Conservation (phyloP, 2,797 vertebrate genomes). For the Peromyscus eremicus region DNA sequence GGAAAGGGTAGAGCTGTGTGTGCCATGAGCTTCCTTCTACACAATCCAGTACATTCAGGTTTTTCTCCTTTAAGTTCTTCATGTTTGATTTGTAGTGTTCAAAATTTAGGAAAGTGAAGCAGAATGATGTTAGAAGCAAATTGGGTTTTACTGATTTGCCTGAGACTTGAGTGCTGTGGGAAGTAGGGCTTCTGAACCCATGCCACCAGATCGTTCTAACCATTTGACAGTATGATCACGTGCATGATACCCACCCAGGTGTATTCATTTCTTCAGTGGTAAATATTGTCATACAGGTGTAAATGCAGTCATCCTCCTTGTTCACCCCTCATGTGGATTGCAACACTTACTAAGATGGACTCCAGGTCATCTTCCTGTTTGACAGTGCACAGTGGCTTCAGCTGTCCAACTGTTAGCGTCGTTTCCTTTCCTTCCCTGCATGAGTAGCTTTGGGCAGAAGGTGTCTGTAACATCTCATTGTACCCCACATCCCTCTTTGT, state of each 20-base stretch:
- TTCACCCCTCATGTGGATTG: conserved; percentile 64
- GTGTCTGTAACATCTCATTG: conserved; percentile 68
- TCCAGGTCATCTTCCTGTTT: conserved; percentile 68
- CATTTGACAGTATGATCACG: conserved; percentile 15
- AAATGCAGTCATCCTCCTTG: conserved; percentile 72
- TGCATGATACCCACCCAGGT: conserved; percentile 33
- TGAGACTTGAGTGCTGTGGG: conserved; percentile 62
- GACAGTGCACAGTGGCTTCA: conserved; percentile 59
- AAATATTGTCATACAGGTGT: conserved; percentile 43
- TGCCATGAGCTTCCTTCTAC: conserved; percentile 52
- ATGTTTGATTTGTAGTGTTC: conserved; percentile 63
- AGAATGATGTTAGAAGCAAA: conserved; percentile 49
- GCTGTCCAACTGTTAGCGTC: conserved; percentile 61
- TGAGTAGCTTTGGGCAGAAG: conserved; percentile 69
- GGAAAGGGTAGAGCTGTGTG: conserved; percentile 47
- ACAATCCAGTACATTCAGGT: conserved; percentile 51
- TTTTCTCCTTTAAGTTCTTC: conserved; percentile 70
- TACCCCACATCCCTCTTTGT: conserved; percentile 71
- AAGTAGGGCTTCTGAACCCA: conserved; percentile 31
- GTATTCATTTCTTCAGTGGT: conserved; percentile 68
- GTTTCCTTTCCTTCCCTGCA: conserved; percentile 60
- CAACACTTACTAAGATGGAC: conserved; percentile 49
- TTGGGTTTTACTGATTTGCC: conserved; percentile 62
- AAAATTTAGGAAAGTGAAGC: conserved; percentile 60
- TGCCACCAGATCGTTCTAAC: conserved; percentile 61